Conservation (phyloP, 2,113 vertebrate genomes). For the Hippolais icterina region DNA sequence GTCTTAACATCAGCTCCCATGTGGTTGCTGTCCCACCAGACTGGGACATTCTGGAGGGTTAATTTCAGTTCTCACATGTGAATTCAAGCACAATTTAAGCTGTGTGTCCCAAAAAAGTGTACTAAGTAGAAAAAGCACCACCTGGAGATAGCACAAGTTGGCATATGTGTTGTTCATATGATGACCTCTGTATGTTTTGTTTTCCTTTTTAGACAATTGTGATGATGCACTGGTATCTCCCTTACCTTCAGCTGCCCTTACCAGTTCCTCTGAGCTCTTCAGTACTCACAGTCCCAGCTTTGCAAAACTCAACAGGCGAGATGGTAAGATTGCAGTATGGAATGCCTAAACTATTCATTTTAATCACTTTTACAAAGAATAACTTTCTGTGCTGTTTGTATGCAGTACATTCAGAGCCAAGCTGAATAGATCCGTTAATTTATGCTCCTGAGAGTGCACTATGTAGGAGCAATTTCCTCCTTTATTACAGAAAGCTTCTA, state of each 20-base stretch:
- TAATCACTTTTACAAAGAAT: neutral
- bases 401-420: neutral
- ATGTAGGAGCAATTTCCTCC: neutral
- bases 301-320: slow-evolving; percentile 88
- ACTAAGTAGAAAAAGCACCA: neutral
- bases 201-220: slow-evolving; percentile 80
- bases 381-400: neutral
- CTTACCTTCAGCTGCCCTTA: slow-evolving; percentile 83
- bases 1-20: neutral
- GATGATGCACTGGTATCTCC: slow-evolving; percentile 82
- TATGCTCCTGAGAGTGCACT: neutral
- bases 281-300: slow-evolving; percentile 81
- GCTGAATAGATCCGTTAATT: neutral
- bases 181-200: slow-evolving; percentile 41
- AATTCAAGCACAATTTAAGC: neutral
- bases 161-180: neutral
- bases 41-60: neutral
- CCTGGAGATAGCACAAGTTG: neutral
- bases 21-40: neutral
- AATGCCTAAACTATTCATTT: neutral
- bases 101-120: neutral
- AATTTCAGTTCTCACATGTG: neutral
- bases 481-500: neutral
- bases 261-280: slow-evolving; percentile 87
- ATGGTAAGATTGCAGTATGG: slow-evolving; percentile 78